Conservation (phyloP, 2,888 invertebrate species). For the Pachliopta kotzebuea region DNA sequence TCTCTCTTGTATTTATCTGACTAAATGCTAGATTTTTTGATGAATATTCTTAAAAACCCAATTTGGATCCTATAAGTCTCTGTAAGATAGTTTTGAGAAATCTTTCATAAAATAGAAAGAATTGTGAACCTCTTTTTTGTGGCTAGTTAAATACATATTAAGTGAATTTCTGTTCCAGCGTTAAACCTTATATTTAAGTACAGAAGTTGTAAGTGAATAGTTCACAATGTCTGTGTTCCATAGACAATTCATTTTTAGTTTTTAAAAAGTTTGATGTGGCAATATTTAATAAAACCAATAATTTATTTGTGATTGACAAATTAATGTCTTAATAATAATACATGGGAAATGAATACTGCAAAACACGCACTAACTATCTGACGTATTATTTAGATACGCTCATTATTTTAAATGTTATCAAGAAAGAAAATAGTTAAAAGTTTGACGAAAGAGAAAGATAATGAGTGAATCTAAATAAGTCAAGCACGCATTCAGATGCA, state of each 20-base stretch:
- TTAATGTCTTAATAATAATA: constrained; percentile 10
- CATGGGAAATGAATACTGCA: constrained; percentile 5
- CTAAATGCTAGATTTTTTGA: too few relatives aligned
- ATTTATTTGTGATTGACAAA: constrained; percentile 13
- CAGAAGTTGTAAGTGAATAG: constrained; percentile 26
- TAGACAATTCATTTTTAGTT: neutral
- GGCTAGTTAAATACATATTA: neutral
- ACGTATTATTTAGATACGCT: constrained; percentile 10
- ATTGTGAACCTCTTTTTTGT: neutral
- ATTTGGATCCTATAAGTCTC: too few relatives aligned
- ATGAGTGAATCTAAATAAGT: constrained; percentile 9
- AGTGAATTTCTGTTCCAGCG: constrained; percentile 42
- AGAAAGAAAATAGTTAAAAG: too few relatives aligned
- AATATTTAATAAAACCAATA: constrained; percentile 22
- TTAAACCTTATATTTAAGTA: constrained; percentile 16
- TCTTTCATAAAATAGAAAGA: neutral
- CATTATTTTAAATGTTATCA: constrained; percentile 1
- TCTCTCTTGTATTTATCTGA: too few relatives aligned
- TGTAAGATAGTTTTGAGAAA: neutral
- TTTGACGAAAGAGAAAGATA: neutral
- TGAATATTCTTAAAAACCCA: too few relatives aligned
- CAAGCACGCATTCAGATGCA: constrained; percentile 13
- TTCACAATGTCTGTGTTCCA: constrained; percentile 11
- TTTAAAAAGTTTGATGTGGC: constrained; percentile 9
- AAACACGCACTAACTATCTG: constrained; percentile 12